phyloP scores from a whole-genome alignment of 1,140 invertebrate genomes.

The Branchinecta lynchi region DNA sequence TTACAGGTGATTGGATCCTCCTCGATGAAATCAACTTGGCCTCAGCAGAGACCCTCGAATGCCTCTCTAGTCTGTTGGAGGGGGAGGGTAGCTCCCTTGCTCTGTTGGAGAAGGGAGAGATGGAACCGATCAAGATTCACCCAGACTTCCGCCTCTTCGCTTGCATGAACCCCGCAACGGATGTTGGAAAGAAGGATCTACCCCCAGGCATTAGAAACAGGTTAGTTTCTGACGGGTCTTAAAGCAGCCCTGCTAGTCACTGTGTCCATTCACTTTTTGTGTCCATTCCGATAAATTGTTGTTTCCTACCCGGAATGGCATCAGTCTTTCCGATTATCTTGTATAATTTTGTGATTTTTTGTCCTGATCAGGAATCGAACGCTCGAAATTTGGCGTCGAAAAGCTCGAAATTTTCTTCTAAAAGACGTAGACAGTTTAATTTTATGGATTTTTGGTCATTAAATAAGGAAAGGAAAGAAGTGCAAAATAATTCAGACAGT shows the following conservation, averaged over 20 bases:
- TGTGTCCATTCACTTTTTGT: slow-evolving; percentile 13
- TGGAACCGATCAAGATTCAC: slow-evolving; percentile 60
- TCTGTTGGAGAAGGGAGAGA: slow-evolving; percentile 71
- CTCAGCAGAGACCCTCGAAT: slow-evolving; percentile 86
- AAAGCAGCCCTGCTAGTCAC: too few species aligned
- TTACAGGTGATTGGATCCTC: slow-evolving; percentile 68
- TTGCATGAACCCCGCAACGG: slow-evolving; percentile 99
- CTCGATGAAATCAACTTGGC: slow-evolving; percentile 97
- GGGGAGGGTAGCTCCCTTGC: slow-evolving; percentile 56
- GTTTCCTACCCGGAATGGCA: not conserved
- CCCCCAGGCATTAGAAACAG: slow-evolving; percentile 79
- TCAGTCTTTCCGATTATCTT: not conserved
- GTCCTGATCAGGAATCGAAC: too few species aligned
- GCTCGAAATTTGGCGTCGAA: not conserved
- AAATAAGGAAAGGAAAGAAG: too few species aligned
- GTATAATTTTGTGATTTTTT: not conserved
- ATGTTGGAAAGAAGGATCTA: slow-evolving; percentile 95
- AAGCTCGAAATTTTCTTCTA: too few species aligned
- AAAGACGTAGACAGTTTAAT: not conserved
- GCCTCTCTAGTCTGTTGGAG: slow-evolving; percentile 80
- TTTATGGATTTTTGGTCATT: not conserved
- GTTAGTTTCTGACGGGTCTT: slow-evolving; percentile 24
- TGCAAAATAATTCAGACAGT: too few species aligned
- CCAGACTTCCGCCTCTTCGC: slow-evolving; percentile 87
- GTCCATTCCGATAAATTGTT: slow-evolving; percentile 7